These are phyloP conservation scores for Actenoides hombroni DNA, from an alignment of 2,113 vertebrate species.

Conservation along the genomic window DNA sequence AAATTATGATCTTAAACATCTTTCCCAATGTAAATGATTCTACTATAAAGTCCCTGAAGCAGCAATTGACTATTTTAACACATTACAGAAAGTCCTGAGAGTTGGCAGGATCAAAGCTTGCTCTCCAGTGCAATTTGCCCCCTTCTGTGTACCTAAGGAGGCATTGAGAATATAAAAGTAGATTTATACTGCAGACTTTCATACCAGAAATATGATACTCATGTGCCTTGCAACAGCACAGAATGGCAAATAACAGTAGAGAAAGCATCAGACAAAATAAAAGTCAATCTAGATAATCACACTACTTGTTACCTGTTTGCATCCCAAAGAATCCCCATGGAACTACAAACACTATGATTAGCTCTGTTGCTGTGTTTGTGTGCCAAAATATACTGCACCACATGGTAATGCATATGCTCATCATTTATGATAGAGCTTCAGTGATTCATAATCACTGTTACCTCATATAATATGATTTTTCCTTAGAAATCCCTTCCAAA, in stretches of 20 bases:
- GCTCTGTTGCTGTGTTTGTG: background rate
- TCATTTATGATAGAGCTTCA: background rate
- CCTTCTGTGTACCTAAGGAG: background rate
- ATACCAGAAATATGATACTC: background rate
- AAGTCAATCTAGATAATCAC: background rate
- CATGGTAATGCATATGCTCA: background rate
- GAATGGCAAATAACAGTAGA: background rate
- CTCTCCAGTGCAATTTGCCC: background rate
- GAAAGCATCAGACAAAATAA: background rate
- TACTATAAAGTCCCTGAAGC: background rate
- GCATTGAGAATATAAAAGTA: background rate
- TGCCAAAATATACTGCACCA: background rate
- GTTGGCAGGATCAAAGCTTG: background rate
- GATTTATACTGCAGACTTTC: background rate
- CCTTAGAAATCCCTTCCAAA: background rate
- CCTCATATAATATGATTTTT: background rate
- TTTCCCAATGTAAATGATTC: background rate
- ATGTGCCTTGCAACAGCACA: background rate
- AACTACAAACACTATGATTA: background rate
- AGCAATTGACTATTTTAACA: background rate
- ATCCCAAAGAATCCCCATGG: background rate
- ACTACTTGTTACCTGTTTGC: background rate
- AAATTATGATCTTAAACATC: background rate
- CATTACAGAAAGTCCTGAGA: background rate
- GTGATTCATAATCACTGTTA: background rate